These are phyloP conservation scores for Indicator indicator DNA, from an alignment of 2,113 vertebrate genomes.

Conservation along the genomic window DNA sequence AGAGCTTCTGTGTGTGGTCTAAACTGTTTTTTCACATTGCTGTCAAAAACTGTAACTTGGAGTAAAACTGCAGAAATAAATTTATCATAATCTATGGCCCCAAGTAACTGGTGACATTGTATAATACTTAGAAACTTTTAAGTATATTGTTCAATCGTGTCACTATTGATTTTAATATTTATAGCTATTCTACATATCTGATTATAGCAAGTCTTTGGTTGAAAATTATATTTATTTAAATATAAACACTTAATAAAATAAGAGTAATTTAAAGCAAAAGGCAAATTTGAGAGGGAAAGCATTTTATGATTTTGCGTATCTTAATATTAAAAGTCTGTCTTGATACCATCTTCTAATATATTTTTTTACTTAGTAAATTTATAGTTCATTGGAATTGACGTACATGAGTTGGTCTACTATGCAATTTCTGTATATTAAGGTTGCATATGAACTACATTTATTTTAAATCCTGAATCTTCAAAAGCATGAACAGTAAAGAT, in stretches of 20 bases:
- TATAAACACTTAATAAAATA: neutral
- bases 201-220: neutral
- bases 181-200: neutral
- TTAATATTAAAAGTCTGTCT: neutral
- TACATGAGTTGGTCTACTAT: neutral
- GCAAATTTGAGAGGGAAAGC: neutral
- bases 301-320: neutral
- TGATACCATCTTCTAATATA: neutral
- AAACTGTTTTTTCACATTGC: neutral
- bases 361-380: neutral
- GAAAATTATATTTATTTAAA: neutral
- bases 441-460: neutral
- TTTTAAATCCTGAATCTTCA: neutral
- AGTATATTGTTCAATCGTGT: neutral
- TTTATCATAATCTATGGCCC: neutral
- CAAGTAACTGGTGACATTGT: neutral
- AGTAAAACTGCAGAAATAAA: neutral
- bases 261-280: neutral
- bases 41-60: neutral
- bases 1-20: neutral
- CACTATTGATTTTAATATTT: neutral
- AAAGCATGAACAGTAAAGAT: conserved; percentile 23
- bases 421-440: neutral
- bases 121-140: neutral
- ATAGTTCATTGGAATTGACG: neutral